Evolutionary conservation across 2,888 invertebrate species (phyloP), one percentile per base, ranked within the genome.

Genomic region (Athripsodes cinereus): DNA sequence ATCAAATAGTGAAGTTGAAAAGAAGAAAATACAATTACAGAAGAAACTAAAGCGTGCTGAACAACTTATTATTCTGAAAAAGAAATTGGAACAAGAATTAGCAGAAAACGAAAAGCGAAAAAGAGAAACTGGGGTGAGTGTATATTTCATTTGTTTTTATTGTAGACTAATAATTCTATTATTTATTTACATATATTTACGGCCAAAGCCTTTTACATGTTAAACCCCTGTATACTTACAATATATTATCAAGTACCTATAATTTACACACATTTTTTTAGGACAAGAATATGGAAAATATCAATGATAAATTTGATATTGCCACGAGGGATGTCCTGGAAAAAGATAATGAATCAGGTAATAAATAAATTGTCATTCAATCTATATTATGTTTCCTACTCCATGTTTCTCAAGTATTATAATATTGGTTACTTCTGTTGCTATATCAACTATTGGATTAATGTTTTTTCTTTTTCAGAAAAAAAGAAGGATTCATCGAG

Each of bases 71-170:
- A 68, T 81, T 62, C 68, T 83, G 47, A 81, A 81, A 64, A 81
- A 82, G 65, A 83, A 84, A 64, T 83, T 83, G 75, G 81, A 83
- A 59, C 70, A 79, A 62, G 80, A 81, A 64, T 74, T 79, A 44
- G 74, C 81, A 52, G 82, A 80, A 65, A 74, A 79, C 65, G 80
- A 81, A 63, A 81, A 79, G 64, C 76, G 78, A 68, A 71, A 63
- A 68, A 70, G 22, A 66, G 67, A 69, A 50, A 55, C 59, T 47
- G 62, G 54, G 51, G 64, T 61, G 53, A 52, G 51, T 46, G 46
- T 46, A 13, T 46, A 46, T 46, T 46, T 46, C 16, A 46, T n/a
- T n/a, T n/a, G n/a, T n/a, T n/a, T n/a, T n/a, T n/a, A n/a, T n/a
- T n/a, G n/a, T n/a, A n/a, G n/a, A n/a, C n/a, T n/a, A n/a, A n/a